A percentile compares a stretch with the other conserved stretches of the same genome.
Evolutionary conservation across 1,140 invertebrate species (phyloP).

Genomic region (Elymnias hypermnestra): DNA sequence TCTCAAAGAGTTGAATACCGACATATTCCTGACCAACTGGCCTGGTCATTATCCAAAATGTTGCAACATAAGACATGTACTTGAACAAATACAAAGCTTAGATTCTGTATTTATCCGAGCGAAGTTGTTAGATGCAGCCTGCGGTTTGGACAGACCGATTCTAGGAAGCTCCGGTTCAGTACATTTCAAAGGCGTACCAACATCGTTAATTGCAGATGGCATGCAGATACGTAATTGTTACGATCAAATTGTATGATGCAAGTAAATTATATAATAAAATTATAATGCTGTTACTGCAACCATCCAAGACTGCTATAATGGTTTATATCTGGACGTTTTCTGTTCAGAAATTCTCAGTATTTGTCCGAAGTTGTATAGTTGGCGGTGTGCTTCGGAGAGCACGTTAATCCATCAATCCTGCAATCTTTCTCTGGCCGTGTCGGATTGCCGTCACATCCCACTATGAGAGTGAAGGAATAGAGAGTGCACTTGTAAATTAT

Average conservation of each 20-base stretch:
- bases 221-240: constrained; percentile 7
- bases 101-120: neutral
- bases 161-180: constrained; percentile 3
- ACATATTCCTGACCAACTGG: too few species aligned
- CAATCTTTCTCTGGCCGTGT: too few species aligned
- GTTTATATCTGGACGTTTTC: too few species aligned
- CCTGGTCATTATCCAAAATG: too few species aligned
- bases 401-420: too few species aligned
- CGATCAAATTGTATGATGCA: neutral
- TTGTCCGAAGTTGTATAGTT: too few species aligned
- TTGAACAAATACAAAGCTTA: neutral
- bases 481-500: too few species aligned
- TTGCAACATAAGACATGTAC: neutral
- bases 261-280: neutral
- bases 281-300: neutral
- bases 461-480: too few species aligned
- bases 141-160: constrained; percentile 6
- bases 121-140: constrained; percentile 21
- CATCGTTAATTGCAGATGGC: constrained; percentile 2
- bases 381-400: too few species aligned
- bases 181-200: neutral
- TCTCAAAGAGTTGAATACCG: too few species aligned
- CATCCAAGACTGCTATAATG: neutral
- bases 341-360: too few species aligned
- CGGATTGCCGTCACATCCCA: too few species aligned